Evolutionary conservation across 2,888 invertebrate species (phyloP), one percentile per base, ranked within the genome.

Genomic region (Mesorhabditis spiculigera): DNA sequence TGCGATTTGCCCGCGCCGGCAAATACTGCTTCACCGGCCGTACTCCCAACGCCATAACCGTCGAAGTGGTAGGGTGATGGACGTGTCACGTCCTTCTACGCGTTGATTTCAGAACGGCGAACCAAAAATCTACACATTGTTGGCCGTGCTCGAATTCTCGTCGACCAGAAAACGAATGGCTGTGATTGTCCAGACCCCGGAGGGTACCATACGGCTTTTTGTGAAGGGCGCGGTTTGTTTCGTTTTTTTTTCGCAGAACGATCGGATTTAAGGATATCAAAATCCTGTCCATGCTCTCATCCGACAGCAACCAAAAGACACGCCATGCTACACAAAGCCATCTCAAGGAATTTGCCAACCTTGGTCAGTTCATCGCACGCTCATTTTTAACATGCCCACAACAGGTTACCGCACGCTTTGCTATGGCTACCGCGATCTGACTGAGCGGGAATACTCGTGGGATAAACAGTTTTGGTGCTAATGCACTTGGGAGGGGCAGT

Each of bases 101-200:
- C 6, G 42, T 28, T n/a, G 58, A 65, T 82, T 85, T 69, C 80
- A 88, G 88, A 78, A 91, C 76, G 93, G 92, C n/a, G 88, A 88
- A 64, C 88, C 90, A 68, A 90, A 91, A 84, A 89, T 90, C 67
- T 95, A 91, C 88, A 90, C 92, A 85, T 90, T 94, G 68, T 89
- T 96, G 68, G 92, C 93, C 88, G 94, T 95, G 1, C 89, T 96
- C 68, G 96, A 96, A 87, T 96, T 96, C 87, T 95, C 93, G 58
- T 88, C 88, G 68, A 88, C 91, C 0, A 89, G 96, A 67, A 96
- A 96, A 86, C 90, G 97, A 73, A 97, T 97, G 97, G 95, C 95
- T 4, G 93, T 96, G 45, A 91, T 97, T 80, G 93, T 95, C 13
- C 89, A 91, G 78, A 91, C 91, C 68, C 93, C 94, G 0, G 88